Percentiles rank a stretch among this genome's conserved stretches.
Conservation (phyloP, 2,113 vertebrate species). For the Istiophorus platypterus region DNA sequence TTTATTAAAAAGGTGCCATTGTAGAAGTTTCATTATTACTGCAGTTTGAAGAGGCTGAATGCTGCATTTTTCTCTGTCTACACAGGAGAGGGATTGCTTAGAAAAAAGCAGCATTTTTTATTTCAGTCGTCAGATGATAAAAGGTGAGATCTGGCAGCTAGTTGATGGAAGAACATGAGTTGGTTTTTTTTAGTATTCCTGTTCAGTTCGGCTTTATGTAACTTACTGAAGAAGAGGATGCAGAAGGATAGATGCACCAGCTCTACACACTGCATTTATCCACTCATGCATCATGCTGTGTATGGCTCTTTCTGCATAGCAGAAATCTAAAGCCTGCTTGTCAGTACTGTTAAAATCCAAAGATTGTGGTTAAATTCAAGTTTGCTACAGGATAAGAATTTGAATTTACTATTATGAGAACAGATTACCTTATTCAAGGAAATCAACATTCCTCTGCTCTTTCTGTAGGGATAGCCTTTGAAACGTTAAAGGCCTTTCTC, state of each 20-base stretch:
- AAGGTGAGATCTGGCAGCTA: slow-evolving; percentile 4
- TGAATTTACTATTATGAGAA: no score
- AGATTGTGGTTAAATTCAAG: no score
- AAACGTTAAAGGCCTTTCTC: no score
- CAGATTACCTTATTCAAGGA: no score
- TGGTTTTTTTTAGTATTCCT: slow-evolving; percentile 4
- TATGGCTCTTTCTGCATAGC: neutral
- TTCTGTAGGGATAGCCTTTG: no score
- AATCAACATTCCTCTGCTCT: no score
- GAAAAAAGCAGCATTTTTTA: slow-evolving; percentile 7
- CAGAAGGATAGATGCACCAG: neutral
- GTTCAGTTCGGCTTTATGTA: slow-evolving; percentile 14
- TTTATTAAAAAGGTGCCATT: slow-evolving; percentile 32
- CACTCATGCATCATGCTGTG: neutral
- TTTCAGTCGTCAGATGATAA: slow-evolving; percentile 7
- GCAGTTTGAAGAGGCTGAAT: neutral
- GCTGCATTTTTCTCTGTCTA: slow-evolving; percentile 1
- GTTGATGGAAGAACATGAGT: slow-evolving; percentile 28
- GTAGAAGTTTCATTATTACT: slow-evolving; percentile 11
- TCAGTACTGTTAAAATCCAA: no score
- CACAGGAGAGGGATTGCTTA: neutral
- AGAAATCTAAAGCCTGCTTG: neutral
- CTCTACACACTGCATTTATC: neutral
- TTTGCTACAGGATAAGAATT: no score
- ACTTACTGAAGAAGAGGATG: neutral